These are phyloP conservation scores for Nasua narica DNA, from an alignment of 2,797 vertebrate species.

Conservation along the genomic window DNA sequence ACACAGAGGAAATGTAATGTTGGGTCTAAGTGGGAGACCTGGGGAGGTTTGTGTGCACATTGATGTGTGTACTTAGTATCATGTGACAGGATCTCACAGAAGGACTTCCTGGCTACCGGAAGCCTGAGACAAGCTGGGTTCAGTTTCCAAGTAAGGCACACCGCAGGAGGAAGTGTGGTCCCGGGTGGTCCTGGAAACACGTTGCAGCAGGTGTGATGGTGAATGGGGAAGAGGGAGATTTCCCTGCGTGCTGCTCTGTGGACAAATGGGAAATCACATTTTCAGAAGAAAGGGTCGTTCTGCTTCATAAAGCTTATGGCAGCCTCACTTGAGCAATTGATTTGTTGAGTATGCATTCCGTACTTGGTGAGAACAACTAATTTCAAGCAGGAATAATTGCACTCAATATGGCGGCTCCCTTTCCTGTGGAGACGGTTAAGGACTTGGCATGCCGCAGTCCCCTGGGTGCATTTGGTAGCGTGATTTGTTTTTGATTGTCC, in stretches of 20 bases:
- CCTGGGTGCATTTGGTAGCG: neutral
- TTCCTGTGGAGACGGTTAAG: neutral
- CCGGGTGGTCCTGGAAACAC: accelerated
- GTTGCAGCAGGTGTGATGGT: neutral
- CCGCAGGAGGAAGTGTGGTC: neutral
- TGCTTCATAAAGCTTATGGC: neutral
- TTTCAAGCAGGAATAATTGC: neutral
- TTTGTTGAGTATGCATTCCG: neutral
- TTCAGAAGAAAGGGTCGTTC: neutral
- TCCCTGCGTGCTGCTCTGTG: neutral
- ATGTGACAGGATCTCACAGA: neutral
- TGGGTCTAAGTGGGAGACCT: neutral
- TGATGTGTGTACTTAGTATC: neutral
- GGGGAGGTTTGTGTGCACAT: neutral
- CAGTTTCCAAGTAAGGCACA: neutral
- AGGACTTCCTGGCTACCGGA: neutral
- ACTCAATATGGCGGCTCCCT: neutral
- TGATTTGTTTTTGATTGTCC: neutral
- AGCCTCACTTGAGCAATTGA: neutral
- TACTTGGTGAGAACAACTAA: neutral
- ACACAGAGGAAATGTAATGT: accelerated
- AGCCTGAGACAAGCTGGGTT: neutral
- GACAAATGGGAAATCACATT: neutral
- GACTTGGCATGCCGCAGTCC: too few species aligned
- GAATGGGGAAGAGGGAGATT: neutral